Percentiles rank a stretch among this genome's conserved stretches.
phyloP scores from a whole-genome alignment of 1,140 invertebrate genomes.

The Pseudomyrmex flavicornis region DNA sequence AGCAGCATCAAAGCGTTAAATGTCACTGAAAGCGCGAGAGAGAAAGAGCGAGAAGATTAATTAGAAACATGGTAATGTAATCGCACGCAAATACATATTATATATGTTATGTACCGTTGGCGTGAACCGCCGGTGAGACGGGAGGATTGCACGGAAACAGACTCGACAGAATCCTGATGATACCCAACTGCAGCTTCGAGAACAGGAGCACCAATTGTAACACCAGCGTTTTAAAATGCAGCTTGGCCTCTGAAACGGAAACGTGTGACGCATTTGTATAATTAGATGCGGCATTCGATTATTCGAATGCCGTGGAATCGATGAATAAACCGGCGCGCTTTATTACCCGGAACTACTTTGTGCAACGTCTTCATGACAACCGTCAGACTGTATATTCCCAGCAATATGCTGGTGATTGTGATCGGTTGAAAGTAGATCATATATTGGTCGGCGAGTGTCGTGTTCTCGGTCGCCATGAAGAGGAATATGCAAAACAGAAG shows the following conservation, averaged over 20 bases:
- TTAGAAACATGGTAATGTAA: too few species aligned
- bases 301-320: neutral
- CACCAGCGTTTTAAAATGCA: constrained; percentile 77
- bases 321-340: constrained; percentile 44
- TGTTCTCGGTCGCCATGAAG: constrained; percentile 79
- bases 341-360: constrained; percentile 79
- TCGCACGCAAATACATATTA: too few species aligned
- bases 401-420: constrained; percentile 79
- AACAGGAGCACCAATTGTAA: constrained; percentile 82
- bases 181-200: constrained; percentile 80
- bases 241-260: constrained; percentile 77
- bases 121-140: constrained; percentile 80
- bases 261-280: neutral
- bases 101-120: constrained; percentile 77
- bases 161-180: constrained; percentile 79
- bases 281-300: neutral
- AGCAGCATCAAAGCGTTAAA: constrained; percentile 83
- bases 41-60: too few species aligned
- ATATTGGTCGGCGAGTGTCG: constrained; percentile 75
- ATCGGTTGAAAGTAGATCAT: constrained; percentile 79
- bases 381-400: constrained; percentile 81
- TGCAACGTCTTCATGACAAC: constrained; percentile 80
- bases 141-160: constrained; percentile 83
- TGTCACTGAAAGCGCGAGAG: constrained; percentile 80
- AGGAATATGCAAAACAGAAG: constrained; percentile 78